Base-by-base conservation (phyloP, 2,113 vertebrate species). In the Oncorhynchus gorbuscha region DNA sequence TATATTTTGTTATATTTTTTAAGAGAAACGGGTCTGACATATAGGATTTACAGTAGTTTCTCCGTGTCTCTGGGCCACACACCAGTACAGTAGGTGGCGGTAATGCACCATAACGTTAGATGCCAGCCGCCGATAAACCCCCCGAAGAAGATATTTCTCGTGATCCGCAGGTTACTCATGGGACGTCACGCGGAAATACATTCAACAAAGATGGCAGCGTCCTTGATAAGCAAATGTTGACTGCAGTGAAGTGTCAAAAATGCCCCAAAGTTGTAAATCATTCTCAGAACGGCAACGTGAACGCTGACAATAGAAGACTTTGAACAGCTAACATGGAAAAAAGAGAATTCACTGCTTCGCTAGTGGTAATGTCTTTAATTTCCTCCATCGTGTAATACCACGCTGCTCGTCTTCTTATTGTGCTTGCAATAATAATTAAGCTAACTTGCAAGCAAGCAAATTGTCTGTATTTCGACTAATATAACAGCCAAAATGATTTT, bases 331-430 rank as follows among this genome's bases (percentile, higher is more conserved):
- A 14, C 18, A 94, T 94, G 94, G 90, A 94, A 4, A 92, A 78
- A 75, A 78, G 76, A 71, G 85, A 92, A 76, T 93, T 94, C 35
- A 24, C 86, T 11, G 91, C 93, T 24, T 92, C 91, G 0, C 82
- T 94, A 9, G 74, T 93, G 93, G 94, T 94, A 85, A 87, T 78
- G 86, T 79, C 87, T 82, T 84, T 86, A 88, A 88, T 75, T 77
- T 71, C 51, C 69, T 62, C 35, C 22, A 58, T 35, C 59, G n/a
- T 69, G 35, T 74, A 48, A 16, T 51, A 65, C 26, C 61, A 5
- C 22, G 4, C 64, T 45, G 39, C 9, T 45, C 39, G 39, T 45
- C 39, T 28, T 66, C n/a, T 66, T 14, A 12, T 66, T 16, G 18
- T 55, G 51, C 0, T 18, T 55, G 5, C 39, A 45, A 45, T 18